Base-by-base conservation (phyloP, 1,140 invertebrate genomes). In the Eumaeus atala region DNA sequence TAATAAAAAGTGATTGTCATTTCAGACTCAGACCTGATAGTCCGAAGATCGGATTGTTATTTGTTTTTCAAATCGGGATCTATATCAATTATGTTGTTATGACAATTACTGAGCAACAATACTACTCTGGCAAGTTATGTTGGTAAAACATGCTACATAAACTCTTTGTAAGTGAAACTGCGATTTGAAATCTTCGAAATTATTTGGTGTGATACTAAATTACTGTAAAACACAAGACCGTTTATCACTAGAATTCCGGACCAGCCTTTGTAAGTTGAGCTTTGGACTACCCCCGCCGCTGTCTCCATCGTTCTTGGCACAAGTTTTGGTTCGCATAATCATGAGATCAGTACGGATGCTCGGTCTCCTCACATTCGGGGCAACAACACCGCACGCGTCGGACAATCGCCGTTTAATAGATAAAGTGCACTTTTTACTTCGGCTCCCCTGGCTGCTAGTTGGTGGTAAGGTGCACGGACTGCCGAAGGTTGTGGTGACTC, bases 271-370 rank as follows among this genome's bases (percentile, higher is more conserved):
- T 12, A 88, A 64, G 56, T 74, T 87, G 56, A 88, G 72, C 66
- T 87, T 87, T 4, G 85, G 85, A 54, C 84, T 87, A 9, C 85
- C 84, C 52, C 84, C 83, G 28, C 86, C 75, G 16, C 85, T 87
- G 47, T 90, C 89, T 9, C 88, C 89, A 54, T 92, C 91, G 7
- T 90, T 91, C 74, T 92, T 89, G 56, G 90, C 91, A 85, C 91
- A 92, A 40, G 92, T 94, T 79, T 95, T 95, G 54, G 93, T 93
- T 72, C 94, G 91, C 90, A 95, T 94, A 54, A 95, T 93, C 89
- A 95, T 92, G 44, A 96, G 89, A 77, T 96, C 95, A 5, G 95
- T 95, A 49, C 94, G 89, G 56, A 96, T 94, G 76, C 93, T 95
- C 6, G 95, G 95, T 42, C 95, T 87, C 36, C 95, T 84, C 0